These are phyloP conservation scores for Parambassis ranga DNA, from an alignment of 2,797 vertebrate genomes.

Conservation along the genomic window DNA sequence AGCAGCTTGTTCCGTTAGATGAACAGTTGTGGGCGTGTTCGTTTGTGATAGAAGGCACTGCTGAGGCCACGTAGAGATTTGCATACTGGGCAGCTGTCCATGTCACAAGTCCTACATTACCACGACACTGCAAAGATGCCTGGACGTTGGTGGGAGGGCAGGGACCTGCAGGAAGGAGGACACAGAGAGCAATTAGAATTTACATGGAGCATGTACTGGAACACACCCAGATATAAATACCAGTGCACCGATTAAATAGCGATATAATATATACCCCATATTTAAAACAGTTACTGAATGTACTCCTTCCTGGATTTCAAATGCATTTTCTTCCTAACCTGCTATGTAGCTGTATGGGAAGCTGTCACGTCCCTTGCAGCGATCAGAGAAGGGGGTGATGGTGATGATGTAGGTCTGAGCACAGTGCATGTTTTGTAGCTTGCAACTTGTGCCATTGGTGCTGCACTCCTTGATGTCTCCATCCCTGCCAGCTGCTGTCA, in stretches of 20 bases:
- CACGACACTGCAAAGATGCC: conserved; percentile 63
- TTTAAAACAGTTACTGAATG: no score
- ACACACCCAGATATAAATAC: no score
- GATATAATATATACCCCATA: no score
- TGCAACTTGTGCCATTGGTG: conserved; percentile 63
- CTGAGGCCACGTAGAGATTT: conserved; percentile 64
- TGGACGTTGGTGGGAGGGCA: conserved; percentile 72
- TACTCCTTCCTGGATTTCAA: no score
- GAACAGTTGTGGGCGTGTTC: conserved; percentile 58
- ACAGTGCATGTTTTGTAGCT: conserved; percentile 74
- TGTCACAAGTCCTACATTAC: conserved; percentile 68
- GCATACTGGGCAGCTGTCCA: conserved; percentile 62
- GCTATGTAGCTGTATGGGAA: conserved; percentile 37
- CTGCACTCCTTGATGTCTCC: conserved; percentile 58
- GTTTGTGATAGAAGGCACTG: neutral
- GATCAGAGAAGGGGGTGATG: conserved; percentile 63
- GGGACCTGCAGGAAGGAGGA: conserved; percentile 60
- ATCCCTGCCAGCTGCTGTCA: conserved; percentile 54
- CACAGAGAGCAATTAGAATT: neutral
- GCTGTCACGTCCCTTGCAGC: conserved; percentile 65
- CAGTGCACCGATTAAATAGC: no score
- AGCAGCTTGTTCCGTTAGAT: conserved; percentile 64
- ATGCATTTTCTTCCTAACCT: conserved; percentile 62
- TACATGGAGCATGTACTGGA: no score
- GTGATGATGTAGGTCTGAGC: conserved; percentile 70